Conservation (phyloP, 2,113 vertebrate genomes). For the Antennarius striatus region DNA sequence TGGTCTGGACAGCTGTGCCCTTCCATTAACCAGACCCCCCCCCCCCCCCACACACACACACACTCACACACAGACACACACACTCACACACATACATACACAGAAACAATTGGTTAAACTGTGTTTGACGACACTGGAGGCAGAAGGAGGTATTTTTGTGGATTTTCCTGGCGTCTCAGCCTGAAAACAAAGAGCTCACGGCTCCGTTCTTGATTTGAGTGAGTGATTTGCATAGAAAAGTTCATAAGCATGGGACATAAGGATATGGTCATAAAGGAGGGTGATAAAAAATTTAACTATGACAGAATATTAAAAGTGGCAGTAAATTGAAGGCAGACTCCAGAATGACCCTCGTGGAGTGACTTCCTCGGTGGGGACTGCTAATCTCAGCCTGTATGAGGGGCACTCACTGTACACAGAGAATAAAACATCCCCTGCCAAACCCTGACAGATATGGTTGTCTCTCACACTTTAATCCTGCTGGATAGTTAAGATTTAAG, state of each 20-base stretch:
- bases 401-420: constrained; percentile 76
- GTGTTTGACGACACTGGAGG: not conserved
- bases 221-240: constrained; percentile 85
- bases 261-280: constrained; percentile 78
- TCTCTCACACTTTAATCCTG: constrained; percentile 71
- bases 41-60: constrained; percentile 18
- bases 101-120: constrained; percentile 1
- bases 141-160: not conserved
- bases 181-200: constrained; percentile 60
- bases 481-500: constrained; percentile 79
- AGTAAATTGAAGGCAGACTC: constrained; percentile 77
- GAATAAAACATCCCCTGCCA: constrained; percentile 72
- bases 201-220: constrained; percentile 68
- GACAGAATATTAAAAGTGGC: constrained; percentile 84
- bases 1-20: constrained; percentile 73
- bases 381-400: constrained; percentile 64
- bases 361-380: constrained; percentile 63
- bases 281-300: constrained; percentile 80
- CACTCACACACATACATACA: not conserved
- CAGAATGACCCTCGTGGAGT: constrained; percentile 75
- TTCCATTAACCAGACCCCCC: constrained; percentile 44
- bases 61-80: not conserved
- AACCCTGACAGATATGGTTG: constrained; percentile 75
- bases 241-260: constrained; percentile 84
- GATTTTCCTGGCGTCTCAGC: constrained; percentile 47